These are phyloP conservation scores for Argya squamiceps DNA, from an alignment of 2,797 vertebrate species.

Conservation along the genomic window DNA sequence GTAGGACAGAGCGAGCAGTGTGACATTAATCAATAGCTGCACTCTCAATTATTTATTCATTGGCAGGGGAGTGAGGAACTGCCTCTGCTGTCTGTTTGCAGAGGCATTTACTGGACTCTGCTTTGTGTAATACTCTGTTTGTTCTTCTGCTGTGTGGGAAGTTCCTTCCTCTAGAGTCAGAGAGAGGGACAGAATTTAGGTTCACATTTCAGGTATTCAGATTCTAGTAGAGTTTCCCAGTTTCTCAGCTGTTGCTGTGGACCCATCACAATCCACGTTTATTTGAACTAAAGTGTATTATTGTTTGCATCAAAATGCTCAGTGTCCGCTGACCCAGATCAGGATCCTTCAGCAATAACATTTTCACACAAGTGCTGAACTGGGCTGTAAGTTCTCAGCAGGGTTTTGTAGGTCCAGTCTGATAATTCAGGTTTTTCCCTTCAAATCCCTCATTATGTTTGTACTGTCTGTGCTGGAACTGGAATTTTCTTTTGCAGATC, in stretches of 20 bases:
- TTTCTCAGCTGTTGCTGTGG: not conserved
- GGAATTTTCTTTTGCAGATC: not conserved
- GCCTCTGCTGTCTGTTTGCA: not conserved
- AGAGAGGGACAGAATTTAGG: not conserved
- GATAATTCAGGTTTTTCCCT: not conserved
- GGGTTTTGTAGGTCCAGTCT: not conserved
- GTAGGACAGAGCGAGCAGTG: not conserved
- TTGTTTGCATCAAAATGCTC: not conserved
- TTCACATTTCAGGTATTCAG: not conserved
- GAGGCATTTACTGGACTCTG: not conserved
- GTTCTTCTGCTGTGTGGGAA: not conserved
- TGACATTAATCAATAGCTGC: slow-evolving; percentile 65
- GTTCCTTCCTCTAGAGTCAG: not conserved
- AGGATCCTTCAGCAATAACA: not conserved
- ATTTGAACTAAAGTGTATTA: not conserved
- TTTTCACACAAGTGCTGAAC: not conserved
- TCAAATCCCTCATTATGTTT: not conserved
- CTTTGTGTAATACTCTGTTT: not conserved
- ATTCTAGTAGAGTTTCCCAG: not conserved
- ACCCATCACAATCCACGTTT: accelerated
- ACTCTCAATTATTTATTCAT: slow-evolving; percentile 60
- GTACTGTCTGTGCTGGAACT: not conserved
- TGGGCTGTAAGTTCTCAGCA: not conserved
- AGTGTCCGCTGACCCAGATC: not conserved
- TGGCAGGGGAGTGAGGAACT: slow-evolving; percentile 20